Base-by-base conservation (phyloP, 2,888 invertebrate genomes). In the Physocephala rufipes region DNA sequence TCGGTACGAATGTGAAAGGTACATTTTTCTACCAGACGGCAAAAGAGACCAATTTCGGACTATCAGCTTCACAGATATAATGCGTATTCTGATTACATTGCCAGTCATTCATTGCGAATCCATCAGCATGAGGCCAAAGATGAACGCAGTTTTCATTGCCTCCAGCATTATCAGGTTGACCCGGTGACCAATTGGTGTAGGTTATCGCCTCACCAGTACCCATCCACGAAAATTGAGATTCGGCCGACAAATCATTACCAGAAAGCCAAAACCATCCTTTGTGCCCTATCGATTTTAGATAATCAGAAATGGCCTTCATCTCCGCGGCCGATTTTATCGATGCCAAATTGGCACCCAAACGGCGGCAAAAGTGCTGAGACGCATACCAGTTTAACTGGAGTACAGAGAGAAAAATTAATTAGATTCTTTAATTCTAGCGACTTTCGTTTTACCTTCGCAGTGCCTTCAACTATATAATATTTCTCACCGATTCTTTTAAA, bases 201-300 rank as follows among this genome's bases (percentile, higher is more conserved):
- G 75, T 75, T 73, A 82, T 77, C 3, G 79, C 79, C 1, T 78
- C 72, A 0, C 82, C 83, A 0, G 79, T 81, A 1, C 79, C 75
- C n/a, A 79, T 71, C 81, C 80, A 82, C 43, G 77, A 78, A 72
- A 82, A 82, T 36, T 79, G 78, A 2, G 82, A 78, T 26, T 83
- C 80, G 0, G 76, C 73, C 66, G 78, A 77, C 30, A 83, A 72
- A 75, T 83, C 83, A 28, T 79, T 81, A 58, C 78, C 83, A 12
- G 55, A 43, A 3, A 45, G 7, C 49, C 64, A 67, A 67, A 58
- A 67, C 58, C 67, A 58, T 3, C 47, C 21, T 7, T 1, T 43
- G n/a, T 19, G 16, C 2, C 47, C 58, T 12, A n/a, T 2, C 13
- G 58, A 26, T 7, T 36, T 21, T 24, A 67, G 26, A 47, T 59